These are phyloP conservation scores for Anthopleura xanthogrammica DNA, from an alignment of 92 coral and sea anemone species.

Conservation along the genomic window DNA sequence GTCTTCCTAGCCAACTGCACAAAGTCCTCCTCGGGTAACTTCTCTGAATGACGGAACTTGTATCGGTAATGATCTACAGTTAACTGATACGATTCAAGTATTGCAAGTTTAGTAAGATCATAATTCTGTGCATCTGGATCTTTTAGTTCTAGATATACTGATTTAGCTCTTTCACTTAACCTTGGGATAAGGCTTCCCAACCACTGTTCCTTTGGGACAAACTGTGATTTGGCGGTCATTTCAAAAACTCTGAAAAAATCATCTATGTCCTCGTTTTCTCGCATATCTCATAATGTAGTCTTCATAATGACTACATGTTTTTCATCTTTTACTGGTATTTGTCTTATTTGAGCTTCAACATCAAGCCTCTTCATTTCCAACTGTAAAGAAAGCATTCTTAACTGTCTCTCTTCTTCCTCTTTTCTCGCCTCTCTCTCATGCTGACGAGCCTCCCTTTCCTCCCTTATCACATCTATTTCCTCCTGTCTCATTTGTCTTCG, in stretches of 20 bases:
- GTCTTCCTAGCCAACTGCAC: conserved; percentile 62
- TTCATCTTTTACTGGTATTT: not conserved
- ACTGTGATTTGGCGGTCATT: conserved; percentile 57
- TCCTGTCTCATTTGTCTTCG: conserved; percentile 33
- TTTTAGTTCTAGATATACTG: conserved; percentile 49
- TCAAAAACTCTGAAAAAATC: conserved; percentile 62
- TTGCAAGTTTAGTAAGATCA: conserved; percentile 35
- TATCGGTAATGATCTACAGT: conserved; percentile 58
- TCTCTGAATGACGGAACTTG: conserved; percentile 53
- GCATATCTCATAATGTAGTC: conserved; percentile 55
- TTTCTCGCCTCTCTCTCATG: conserved; percentile 14
- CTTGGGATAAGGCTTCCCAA: conserved; percentile 48
- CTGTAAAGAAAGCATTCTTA: conserved; percentile 5
- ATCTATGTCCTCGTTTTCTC: conserved; percentile 57
- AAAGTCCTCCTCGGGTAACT: conserved; percentile 54
- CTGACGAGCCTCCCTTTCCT: conserved; percentile 15
- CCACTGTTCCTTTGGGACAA: conserved; percentile 54
- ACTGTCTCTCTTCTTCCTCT: conserved; percentile 20
- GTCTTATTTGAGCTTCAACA: not conserved
- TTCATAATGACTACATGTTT: not conserved
- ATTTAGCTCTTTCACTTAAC: conserved; percentile 57
- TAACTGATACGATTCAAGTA: conserved; percentile 53
- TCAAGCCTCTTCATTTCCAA: conserved; percentile 14
- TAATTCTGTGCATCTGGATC: conserved; percentile 49
- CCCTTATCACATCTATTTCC: conserved; percentile 31